A percentile compares a stretch with the other conserved stretches of the same genome.
These are phyloP conservation scores for Siderastrea siderea DNA, from an alignment of 92 coral and sea anemone species.

Conservation along the genomic window DNA sequence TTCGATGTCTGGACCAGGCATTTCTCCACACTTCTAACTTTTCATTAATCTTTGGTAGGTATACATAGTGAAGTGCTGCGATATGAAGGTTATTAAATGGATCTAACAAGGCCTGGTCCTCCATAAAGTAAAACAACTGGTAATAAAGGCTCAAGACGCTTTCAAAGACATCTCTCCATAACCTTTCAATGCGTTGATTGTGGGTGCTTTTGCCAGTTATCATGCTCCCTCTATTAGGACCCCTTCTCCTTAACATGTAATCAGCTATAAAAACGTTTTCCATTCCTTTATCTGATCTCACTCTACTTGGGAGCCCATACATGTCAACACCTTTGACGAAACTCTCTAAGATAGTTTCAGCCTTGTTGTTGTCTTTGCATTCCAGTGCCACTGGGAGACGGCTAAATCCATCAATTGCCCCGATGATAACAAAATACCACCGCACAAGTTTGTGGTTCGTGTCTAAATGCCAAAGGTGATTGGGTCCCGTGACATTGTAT, in stretches of 20 bases:
- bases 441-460: conserved; percentile 63
- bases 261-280: conserved; percentile 76
- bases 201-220: conserved; percentile 52
- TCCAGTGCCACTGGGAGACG: conserved; percentile 39
- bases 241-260: conserved; percentile 57
- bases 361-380: conserved; percentile 67
- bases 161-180: conserved; percentile 63
- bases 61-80: conserved; percentile 48
- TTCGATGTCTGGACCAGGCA: conserved; percentile 29
- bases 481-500: conserved; percentile 44
- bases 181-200: conserved; percentile 58
- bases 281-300: conserved; percentile 58
- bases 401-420: too few relatives aligned
- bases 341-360: conserved; percentile 44
- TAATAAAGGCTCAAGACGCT: conserved; percentile 58
- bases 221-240: conserved; percentile 57
- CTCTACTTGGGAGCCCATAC: conserved; percentile 71
- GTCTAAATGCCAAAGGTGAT: conserved; percentile 64
- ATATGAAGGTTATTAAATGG: conserved; percentile 47
- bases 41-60: conserved; percentile 17
- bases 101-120: conserved; percentile 47
- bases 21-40: conserved; percentile 1
- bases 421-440: too few relatives aligned
- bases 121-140: conserved; percentile 59
- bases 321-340: conserved; percentile 46